These are phyloP conservation scores for Macropis europaea DNA, from an alignment of 2,888 invertebrate species.

Conservation along the genomic window DNA sequence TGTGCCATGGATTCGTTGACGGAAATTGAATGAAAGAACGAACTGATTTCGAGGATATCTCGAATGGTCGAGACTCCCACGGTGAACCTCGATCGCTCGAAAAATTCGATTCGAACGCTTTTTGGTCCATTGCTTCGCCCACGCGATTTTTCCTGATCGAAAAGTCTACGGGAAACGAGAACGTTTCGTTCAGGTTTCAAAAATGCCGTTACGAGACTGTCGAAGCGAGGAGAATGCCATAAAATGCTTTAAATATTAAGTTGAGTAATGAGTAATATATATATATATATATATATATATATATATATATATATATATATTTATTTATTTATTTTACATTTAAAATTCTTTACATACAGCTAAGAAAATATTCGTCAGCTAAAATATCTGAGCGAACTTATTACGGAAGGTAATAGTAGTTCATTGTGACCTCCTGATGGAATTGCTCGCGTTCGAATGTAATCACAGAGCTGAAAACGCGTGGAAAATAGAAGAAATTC, in stretches of 20 bases:
- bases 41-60: constrained; percentile 14
- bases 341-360: too few relatives aligned
- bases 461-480: background rate
- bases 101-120: background rate
- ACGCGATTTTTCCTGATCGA: background rate
- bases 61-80: background rate
- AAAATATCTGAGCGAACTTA: too few relatives aligned
- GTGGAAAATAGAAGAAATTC: background rate
- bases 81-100: background rate
- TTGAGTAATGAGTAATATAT: too few relatives aligned
- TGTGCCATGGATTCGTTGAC: background rate
- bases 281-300: too few relatives aligned
- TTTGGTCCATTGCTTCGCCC: constrained; percentile 13
- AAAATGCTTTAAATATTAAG: too few relatives aligned
- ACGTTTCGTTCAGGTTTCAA: too few relatives aligned
- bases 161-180: background rate
- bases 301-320: too few relatives aligned
- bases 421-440: background rate
- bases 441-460: background rate
- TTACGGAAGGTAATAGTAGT: background rate
- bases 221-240: too few relatives aligned
- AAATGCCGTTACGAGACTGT: too few relatives aligned
- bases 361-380: too few relatives aligned
- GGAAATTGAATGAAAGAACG: constrained; percentile 33
- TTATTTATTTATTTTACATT: too few relatives aligned